Base-by-base conservation (phyloP, 1,140 invertebrate genomes). In the Cheumatopsyche charites region DNA sequence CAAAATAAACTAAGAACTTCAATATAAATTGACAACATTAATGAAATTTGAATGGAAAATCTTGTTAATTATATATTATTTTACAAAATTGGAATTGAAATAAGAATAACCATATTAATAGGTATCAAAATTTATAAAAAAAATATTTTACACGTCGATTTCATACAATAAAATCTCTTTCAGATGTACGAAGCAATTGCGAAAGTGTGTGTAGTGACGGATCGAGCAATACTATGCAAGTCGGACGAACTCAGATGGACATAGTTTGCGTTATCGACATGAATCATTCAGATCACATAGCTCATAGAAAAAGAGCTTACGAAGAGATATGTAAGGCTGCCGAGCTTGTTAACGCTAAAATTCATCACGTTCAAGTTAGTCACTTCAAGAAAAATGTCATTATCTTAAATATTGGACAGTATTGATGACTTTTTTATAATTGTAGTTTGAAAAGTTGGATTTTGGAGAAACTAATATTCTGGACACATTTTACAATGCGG, bases 401-500 rank as follows among this genome's bases (percentile, higher is more conserved):
- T 58, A 43, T 49, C 52, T 23, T n/a, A 25, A 2, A 29, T 49
- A 17, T 36, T 67, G 23, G 21, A n/a, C 5, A 7, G 25, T 36
- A 36, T 49, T 55, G 1, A 36, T 66, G n/a, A 36, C 49, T 55
- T 58, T 69, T 72, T 21, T 69, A 63, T 23, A 66, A 49, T 70
- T 75, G 67, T 55, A 94, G 91, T 94, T 94, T 86, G 91, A 94
- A 78, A 93, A 93, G 79, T 81, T 94, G 41, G 92, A 94, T 82
- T 94, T 94, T 84, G 92, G 92, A 1, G 92, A 95, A 82, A 90
- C 91, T 66, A 93, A 92, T 82, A 91, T 92, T 4, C 77, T 94
- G 77, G 92, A 94, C 75, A 92, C 89, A 78, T 94, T 94, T 82
- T 98, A 99, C 82, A 97, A 98, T 89, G 97, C 97, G 0, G 98